phyloP scores from a whole-genome alignment of 2,797 vertebrate species.

The Dendrocincla tyrannina region DNA sequence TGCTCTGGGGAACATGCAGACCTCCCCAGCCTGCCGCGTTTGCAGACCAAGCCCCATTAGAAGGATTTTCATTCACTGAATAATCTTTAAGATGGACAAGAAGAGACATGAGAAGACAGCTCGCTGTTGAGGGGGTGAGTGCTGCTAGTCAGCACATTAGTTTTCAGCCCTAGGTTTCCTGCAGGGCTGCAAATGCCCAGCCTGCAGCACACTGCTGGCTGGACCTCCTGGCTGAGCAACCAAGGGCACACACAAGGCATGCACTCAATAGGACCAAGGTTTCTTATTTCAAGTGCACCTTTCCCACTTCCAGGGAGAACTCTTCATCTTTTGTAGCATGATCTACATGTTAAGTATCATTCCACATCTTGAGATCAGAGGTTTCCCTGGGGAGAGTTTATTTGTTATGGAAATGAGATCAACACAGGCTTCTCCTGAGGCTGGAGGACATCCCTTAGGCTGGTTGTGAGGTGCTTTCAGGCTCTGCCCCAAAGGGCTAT shows the following conservation, averaged over 20 bases:
- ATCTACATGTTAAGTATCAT: neutral
- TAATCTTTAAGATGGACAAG: neutral
- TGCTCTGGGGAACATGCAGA: neutral
- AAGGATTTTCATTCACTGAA: neutral
- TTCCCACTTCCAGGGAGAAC: neutral
- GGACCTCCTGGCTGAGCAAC: neutral
- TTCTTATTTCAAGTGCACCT: neutral
- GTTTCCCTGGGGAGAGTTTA: neutral
- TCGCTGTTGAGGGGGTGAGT: rapidly evolving
- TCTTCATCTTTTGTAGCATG: neutral
- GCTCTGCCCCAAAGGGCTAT: neutral
- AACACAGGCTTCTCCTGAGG: neutral
- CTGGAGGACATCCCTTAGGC: neutral
- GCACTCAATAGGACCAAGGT: neutral
- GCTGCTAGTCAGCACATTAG: neutral
- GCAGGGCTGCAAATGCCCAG: neutral
- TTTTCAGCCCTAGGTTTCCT: neutral
- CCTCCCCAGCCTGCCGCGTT: neutral
- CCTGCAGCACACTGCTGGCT: neutral
- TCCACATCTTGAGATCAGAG: neutral
- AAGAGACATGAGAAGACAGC: neutral
- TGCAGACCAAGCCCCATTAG: neutral
- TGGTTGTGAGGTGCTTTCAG: neutral
- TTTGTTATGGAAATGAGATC: neutral
- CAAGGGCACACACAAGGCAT: neutral